A percentile compares a stretch with the other conserved stretches of the same genome.
Conservation (phyloP, 2,888 invertebrate genomes). For the Rapana venosa region DNA sequence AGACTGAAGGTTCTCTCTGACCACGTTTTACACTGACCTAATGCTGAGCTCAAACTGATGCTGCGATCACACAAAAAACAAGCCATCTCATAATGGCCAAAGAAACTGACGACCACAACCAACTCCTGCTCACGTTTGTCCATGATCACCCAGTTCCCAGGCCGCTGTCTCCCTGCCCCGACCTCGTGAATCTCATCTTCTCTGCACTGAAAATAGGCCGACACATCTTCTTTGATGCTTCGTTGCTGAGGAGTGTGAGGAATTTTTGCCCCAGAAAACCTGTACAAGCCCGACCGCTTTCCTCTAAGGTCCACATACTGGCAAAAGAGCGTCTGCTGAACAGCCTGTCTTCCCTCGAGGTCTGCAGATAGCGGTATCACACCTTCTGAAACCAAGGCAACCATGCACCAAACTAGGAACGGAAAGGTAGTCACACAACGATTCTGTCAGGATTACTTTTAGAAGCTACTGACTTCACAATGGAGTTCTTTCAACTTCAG, state of each 20-base stretch:
- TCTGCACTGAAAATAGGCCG: background rate
- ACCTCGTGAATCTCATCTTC: background rate
- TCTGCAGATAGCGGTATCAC: background rate
- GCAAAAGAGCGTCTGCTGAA: no score
- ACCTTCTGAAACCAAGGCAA: background rate
- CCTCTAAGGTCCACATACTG: background rate
- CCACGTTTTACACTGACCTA: constrained; percentile 14
- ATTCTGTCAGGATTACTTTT: no score
- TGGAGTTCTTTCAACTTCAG: no score
- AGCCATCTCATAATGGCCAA: background rate
- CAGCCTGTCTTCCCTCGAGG: background rate
- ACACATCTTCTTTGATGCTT: background rate
- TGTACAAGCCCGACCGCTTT: background rate
- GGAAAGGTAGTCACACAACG: no score
- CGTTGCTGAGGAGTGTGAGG: background rate
- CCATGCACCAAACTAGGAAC: no score
- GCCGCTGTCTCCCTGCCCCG: background rate
- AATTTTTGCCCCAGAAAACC: background rate
- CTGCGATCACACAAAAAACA: background rate
- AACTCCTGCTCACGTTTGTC: background rate
- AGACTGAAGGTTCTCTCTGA: background rate
- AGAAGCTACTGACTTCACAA: no score
- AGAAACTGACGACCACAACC: background rate
- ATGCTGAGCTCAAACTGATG: background rate
- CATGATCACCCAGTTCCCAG: background rate